Conservation (phyloP, 2,888 invertebrate species). For the Strigamia transsilvanica region DNA sequence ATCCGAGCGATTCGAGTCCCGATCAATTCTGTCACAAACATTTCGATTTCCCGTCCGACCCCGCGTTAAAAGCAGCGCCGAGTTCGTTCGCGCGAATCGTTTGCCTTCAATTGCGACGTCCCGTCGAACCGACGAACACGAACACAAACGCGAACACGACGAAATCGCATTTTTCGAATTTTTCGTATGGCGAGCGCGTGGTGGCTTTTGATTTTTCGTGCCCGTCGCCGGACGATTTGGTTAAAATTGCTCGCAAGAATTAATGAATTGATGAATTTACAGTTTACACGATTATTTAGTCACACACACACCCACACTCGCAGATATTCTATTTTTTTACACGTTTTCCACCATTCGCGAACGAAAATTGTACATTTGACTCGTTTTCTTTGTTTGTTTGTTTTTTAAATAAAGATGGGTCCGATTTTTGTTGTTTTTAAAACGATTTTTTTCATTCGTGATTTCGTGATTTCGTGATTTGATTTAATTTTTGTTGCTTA, state of each 20-base stretch:
- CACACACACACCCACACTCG: background rate
- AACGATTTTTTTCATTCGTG: too few relatives aligned
- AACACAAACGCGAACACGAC: too few relatives aligned
- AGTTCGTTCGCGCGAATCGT: background rate
- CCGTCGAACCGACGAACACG: background rate
- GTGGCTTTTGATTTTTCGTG: constrained; percentile 69
- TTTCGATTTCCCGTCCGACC: background rate
- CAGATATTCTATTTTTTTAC: background rate
- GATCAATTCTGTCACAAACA: background rate
- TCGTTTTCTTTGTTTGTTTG: background rate
- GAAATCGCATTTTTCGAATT: too few relatives aligned
- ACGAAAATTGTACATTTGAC: background rate
- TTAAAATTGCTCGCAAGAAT: constrained; percentile 60
- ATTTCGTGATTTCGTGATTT: too few relatives aligned
- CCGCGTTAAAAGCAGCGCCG: background rate
- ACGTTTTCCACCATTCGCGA: background rate
- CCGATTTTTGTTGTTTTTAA: too few relatives aligned
- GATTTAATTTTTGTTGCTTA: background rate
- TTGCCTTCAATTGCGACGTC: background rate
- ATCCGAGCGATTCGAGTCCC: background rate
- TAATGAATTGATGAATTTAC: background rate
- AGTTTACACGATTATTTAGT: background rate
- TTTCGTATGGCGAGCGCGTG: constrained; percentile 51
- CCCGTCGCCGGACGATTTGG: constrained; percentile 71
- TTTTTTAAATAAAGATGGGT: background rate